These are phyloP conservation scores for Kuschelorhynchus macadamiae DNA, from an alignment of 2,888 invertebrate genomes.

Conservation along the genomic window DNA sequence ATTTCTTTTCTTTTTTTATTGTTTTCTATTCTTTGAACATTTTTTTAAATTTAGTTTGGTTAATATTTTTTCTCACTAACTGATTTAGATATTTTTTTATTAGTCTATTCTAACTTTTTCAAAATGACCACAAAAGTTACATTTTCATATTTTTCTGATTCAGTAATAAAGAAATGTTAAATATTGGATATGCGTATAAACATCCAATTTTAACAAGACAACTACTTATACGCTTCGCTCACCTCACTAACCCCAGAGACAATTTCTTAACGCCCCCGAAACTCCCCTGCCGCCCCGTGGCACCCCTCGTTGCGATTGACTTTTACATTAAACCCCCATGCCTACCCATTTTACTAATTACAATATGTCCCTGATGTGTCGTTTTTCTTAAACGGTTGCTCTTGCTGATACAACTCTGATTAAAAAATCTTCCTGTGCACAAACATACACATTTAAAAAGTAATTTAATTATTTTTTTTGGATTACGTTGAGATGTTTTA, in stretches of 20 bases:
- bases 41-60: too few relatives aligned
- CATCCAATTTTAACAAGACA: slow-evolving; percentile 21
- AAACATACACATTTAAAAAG: slow-evolving; percentile 12
- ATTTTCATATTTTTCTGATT: too few relatives aligned
- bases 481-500: background rate
- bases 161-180: too few relatives aligned
- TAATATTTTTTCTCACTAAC: too few relatives aligned
- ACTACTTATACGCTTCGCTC: slow-evolving; percentile 7
- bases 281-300: slow-evolving; percentile 1
- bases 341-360: slow-evolving; percentile 49
- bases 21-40: too few relatives aligned
- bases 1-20: too few relatives aligned
- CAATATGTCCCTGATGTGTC: slow-evolving; percentile 47
- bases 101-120: too few relatives aligned
- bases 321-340: slow-evolving; percentile 39
- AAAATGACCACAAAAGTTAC: too few relatives aligned
- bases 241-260: slow-evolving; percentile 27
- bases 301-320: slow-evolving; percentile 37
- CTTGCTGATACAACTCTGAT: slow-evolving; percentile 31
- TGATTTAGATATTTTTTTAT: too few relatives aligned
- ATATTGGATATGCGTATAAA: too few relatives aligned
- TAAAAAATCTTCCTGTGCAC: slow-evolving; percentile 30
- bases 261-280: slow-evolving; percentile 29
- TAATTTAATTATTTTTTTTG: slow-evolving; percentile 22
- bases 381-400: slow-evolving; percentile 44